phyloP scores from a whole-genome alignment of 1,140 invertebrate species.

The Apocrypta bakeri region DNA sequence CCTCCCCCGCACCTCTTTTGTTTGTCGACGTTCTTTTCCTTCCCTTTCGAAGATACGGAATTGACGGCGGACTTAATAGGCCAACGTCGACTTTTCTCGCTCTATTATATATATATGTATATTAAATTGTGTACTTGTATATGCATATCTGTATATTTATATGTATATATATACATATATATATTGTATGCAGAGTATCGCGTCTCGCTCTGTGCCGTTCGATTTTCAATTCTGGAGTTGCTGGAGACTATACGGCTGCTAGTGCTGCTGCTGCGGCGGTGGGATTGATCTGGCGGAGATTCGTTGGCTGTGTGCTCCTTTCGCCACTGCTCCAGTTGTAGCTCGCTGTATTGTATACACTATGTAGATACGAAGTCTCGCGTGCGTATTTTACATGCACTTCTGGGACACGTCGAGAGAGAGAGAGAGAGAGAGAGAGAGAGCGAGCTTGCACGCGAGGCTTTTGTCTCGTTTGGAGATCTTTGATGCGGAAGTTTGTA shows the following conservation, averaged over 20 bases:
- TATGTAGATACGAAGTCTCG: neutral
- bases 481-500: neutral
- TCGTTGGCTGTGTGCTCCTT: neutral
- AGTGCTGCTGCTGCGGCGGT: neutral
- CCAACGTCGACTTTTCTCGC: neutral
- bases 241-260: neutral
- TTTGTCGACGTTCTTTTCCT: neutral
- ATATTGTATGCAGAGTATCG: neutral
- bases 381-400: neutral
- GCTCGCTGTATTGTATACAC: neutral
- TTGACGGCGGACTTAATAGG: neutral
- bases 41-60: neutral
- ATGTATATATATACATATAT: neutral
- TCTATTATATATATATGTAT: neutral
- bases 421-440: too few relatives aligned
- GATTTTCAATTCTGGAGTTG: slow-evolving; percentile 2
- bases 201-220: neutral
- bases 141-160: neutral
- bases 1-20: too few relatives aligned
- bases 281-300: neutral
- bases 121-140: too few relatives aligned
- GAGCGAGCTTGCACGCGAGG: too few relatives aligned
- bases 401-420: neutral
- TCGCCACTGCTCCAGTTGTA: neutral
- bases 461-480: neutral